These are phyloP conservation scores for Chironomus tepperi DNA, from an alignment of 1,140 invertebrate species.

Conservation along the genomic window DNA sequence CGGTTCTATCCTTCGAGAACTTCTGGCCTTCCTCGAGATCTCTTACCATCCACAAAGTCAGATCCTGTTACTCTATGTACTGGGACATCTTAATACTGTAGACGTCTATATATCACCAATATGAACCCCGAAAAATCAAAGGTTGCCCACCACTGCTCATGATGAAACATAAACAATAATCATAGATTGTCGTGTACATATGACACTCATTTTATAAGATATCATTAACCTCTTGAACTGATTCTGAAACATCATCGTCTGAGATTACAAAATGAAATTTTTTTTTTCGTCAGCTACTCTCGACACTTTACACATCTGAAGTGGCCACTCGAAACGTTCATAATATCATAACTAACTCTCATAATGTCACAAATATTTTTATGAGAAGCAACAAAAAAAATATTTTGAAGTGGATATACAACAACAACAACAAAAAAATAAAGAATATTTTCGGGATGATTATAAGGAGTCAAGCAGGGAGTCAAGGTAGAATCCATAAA, in stretches of 20 bases:
- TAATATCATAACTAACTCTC: background rate
- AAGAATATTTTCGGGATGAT: background rate
- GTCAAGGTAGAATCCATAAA: slow-evolving; percentile 9
- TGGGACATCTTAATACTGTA: too few relatives aligned
- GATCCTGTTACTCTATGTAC: too few relatives aligned
- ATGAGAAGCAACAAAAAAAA: background rate
- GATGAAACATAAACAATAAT: too few relatives aligned
- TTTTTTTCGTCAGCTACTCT: background rate
- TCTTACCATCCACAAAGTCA: too few relatives aligned
- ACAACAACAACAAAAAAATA: too few relatives aligned
- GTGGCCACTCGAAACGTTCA: background rate
- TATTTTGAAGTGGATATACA: background rate
- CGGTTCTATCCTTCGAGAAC: too few relatives aligned
- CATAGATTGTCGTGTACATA: background rate
- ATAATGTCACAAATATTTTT: background rate
- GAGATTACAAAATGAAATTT: background rate
- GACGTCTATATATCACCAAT: too few relatives aligned
- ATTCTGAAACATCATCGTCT: background rate
- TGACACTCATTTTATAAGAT: background rate
- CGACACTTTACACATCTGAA: background rate
- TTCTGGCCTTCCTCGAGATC: too few relatives aligned
- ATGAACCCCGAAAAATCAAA: too few relatives aligned
- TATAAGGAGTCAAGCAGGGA: background rate
- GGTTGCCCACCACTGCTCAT: too few relatives aligned
- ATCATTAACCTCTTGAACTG: slow-evolving; percentile 20